Base-by-base conservation (phyloP, 2,797 vertebrate species). In the Liparis tanakae region DNA sequence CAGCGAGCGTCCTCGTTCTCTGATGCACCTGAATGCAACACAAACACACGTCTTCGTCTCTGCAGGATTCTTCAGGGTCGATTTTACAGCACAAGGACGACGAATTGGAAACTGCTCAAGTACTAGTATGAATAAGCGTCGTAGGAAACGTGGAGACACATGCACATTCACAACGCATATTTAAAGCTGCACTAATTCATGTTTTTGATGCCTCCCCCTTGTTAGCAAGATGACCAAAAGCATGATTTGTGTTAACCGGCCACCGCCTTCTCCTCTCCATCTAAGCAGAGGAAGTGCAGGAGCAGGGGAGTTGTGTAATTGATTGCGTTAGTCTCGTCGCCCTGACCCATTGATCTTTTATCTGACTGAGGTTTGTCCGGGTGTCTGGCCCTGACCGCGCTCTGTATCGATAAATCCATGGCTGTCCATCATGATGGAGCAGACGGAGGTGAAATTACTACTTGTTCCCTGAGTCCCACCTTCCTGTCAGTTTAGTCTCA, bases 31-130 rank as follows among this genome's bases (percentile, higher is more conserved):
- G 36, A 58, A 75, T 61, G 25, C 17, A 62, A 72, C 37, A 41
- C 64, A 73, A 54, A 70, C 56, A 57, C 50, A 37, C 48, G 67
- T 43, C 22, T 78, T 73, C 50, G 43, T 81, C 72, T 55, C 62
- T 57, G 62, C 58, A 70, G 36, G 44, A 76, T 30, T 48, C 56
- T 25, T 12, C 15, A 13, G 15, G 53, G n/a, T 43, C 69, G 1
- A 57, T 60, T 75, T 66, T 17, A 43, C 20, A 68, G 17, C 41
- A 54, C 4, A 12, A 8, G 2, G 10, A 22, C 67, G 50, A 55
- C 17, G 0, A 0, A 20, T 58, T 9, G 4, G 12, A 12, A 58
- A 63, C 36, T 41, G 5, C 2, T 51, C 6, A 15, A 20, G 2
- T 41, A 33, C 2, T 56, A 17, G 30, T 17, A 59, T 10, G 20